These are phyloP conservation scores for Tautogolabrus adspersus DNA, from an alignment of 2,113 vertebrate species.

Conservation along the genomic window DNA sequence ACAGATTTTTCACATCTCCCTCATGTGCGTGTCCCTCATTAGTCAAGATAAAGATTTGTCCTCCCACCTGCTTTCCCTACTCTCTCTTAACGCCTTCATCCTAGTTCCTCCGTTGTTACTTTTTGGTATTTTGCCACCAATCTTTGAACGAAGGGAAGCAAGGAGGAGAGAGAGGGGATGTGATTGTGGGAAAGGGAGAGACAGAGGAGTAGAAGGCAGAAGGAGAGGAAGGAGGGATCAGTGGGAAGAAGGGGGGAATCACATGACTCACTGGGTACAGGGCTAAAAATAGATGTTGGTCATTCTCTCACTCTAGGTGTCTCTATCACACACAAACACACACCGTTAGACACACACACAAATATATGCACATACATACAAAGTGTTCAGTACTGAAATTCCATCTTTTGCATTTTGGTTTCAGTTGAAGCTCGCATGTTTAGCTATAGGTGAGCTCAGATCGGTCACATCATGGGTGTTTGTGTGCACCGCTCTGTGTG, in stretches of 20 bases:
- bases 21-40: conserved; percentile 11
- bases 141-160: conserved; percentile 14
- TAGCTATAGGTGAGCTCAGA: background rate
- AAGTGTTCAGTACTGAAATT: conserved; percentile 21
- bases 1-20: background rate
- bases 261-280: conserved; percentile 77
- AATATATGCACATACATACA: background rate
- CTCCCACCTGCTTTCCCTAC: background rate
- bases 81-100: background rate
- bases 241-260: conserved; percentile 59
- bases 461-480: background rate
- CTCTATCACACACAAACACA: conserved; percentile 17
- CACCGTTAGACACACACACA: conserved; percentile 4
- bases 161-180: conserved; percentile 9
- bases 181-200: conserved; percentile 24
- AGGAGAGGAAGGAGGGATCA: conserved; percentile 49
- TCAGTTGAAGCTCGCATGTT: conserved; percentile 28
- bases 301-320: conserved; percentile 58
- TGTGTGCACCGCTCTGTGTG: background rate
- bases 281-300: conserved; percentile 81
- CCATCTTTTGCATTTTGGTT: conserved; percentile 32
- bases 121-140: background rate
- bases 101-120: background rate
- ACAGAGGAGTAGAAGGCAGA: conserved; percentile 36
- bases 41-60: conserved; percentile 23